Evolutionary conservation across 2,797 vertebrate species (phyloP), one percentile per base, ranked within the genome.

Genomic region (Martes flavigula): DNA sequence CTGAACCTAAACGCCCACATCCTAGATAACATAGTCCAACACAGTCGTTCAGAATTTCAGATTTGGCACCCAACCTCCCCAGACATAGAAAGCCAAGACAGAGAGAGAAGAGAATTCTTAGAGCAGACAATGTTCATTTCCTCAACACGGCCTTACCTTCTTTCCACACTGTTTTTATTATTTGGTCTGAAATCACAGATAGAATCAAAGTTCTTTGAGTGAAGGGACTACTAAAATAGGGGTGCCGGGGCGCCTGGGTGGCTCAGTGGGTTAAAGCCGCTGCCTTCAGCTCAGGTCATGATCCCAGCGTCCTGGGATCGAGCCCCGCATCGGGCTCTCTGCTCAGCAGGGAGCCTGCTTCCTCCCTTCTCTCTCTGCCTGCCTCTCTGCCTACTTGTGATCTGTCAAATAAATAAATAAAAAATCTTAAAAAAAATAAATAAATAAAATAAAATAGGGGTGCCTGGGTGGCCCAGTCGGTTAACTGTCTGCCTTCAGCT

Each of bases 131-230:
- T 32, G 1, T 25, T 56, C 43, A 10, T 43, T 77, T 32, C 11
- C 43, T 92, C 51, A 51, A 23, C 27, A 25, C 14, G 40, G 48
- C 11, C 15, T 14, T 38, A 20, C 8, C 25, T 40, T 78, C 40
- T 86, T 58, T 8, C 25, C 20, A 17, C 64, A 54, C 38, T 75
- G 66, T 70, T 87, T 48, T 73, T 60, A 60, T 56, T 54, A 17
- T n/a, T 64, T 79, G 12, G 46, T 48, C 25, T 75, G 54, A 84
- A 85, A 72, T 91, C 66, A 87, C 25, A 96, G 21, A 38, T 82
- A 60, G 21, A 66, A 79, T 81, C 2, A 56, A 64, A 90, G 35
- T 25, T 48, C n/a, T 90, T 30, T 66, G 32, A 82, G 30, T 17
- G 18, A 66, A 66, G 9, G 14, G n/a, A 51, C 32, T 48, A 7